Evolutionary conservation across 2,113 vertebrate species (phyloP).

Genomic region (Carassius carassius): DNA sequence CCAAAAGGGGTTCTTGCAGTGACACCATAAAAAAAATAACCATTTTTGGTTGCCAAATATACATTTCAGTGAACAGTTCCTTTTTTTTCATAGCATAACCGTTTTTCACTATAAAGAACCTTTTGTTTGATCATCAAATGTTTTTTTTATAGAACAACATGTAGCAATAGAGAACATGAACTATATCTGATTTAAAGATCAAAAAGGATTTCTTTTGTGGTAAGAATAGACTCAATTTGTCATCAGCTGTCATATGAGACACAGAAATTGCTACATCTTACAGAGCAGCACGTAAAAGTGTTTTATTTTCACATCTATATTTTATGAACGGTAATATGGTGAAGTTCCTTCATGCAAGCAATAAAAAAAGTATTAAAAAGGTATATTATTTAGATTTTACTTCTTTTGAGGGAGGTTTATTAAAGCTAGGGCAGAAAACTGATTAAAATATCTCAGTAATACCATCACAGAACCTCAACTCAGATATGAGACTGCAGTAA

Average conservation of each 20-base stretch:
- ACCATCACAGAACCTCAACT: slow-evolving; percentile 9
- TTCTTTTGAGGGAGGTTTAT: neutral
- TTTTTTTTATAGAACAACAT: neutral
- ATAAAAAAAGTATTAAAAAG: slow-evolving; percentile 14
- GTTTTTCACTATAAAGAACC: too few species aligned
- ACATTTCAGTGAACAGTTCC: neutral
- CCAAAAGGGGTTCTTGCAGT: too few species aligned
- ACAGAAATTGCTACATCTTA: neutral
- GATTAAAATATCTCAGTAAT: slow-evolving; percentile 4
- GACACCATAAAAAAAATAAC: too few species aligned
- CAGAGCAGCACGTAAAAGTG: slow-evolving; percentile 3
- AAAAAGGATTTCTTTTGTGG: neutral
- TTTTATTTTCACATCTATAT: slow-evolving; percentile 26
- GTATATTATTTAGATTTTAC: slow-evolving; percentile 17
- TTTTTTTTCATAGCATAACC: too few species aligned
- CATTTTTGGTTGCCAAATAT: neutral
- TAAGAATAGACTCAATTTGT: neutral
- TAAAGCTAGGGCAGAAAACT: neutral
- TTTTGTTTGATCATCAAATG: neutral
- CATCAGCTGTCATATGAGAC: neutral
- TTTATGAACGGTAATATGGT: slow-evolving; percentile 5
- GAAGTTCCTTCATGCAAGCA: neutral
- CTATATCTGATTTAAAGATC: neutral
- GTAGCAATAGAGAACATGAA: too few species aligned
- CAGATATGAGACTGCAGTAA: slow-evolving; percentile 1